Percentiles rank a stretch among this genome's conserved stretches.
These are phyloP conservation scores for Drosophila grimshawi DNA, from an alignment of 1,140 invertebrate species.

Conservation along the genomic window DNA sequence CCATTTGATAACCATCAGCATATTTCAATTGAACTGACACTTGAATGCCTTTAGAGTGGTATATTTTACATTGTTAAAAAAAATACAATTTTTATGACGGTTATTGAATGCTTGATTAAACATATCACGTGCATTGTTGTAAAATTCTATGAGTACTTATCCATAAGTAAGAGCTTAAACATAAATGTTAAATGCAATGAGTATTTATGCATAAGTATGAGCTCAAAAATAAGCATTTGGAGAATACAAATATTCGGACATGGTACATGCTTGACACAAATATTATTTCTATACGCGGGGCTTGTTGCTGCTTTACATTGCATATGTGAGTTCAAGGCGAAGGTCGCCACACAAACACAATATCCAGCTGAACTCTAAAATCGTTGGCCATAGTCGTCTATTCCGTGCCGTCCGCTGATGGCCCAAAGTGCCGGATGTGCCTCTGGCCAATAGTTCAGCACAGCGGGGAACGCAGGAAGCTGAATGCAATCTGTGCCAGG, in stretches of 20 bases:
- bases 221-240: background rate
- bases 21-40: background rate
- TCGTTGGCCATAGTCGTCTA: constrained; percentile 28
- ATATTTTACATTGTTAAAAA: background rate
- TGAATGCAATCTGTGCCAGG: constrained; percentile 14
- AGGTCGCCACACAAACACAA: background rate
- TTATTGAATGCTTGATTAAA: background rate
- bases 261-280: no score
- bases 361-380: constrained; percentile 50
- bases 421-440: constrained; percentile 12
- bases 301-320: no score
- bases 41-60: background rate
- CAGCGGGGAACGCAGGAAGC: background rate
- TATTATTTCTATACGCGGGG: no score
- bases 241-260: no score
- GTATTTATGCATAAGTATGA: background rate
- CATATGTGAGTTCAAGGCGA: background rate
- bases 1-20: background rate
- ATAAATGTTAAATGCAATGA: background rate
- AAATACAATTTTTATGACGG: background rate
- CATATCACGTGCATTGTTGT: background rate
- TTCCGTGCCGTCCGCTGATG: background rate
- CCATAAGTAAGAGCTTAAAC: background rate
- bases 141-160: background rate
- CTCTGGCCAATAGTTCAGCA: background rate